Percentiles rank a stretch among this genome's conserved stretches.
phyloP scores from a whole-genome alignment of 2,888 invertebrate genomes.

The Watsonalla binaria region DNA sequence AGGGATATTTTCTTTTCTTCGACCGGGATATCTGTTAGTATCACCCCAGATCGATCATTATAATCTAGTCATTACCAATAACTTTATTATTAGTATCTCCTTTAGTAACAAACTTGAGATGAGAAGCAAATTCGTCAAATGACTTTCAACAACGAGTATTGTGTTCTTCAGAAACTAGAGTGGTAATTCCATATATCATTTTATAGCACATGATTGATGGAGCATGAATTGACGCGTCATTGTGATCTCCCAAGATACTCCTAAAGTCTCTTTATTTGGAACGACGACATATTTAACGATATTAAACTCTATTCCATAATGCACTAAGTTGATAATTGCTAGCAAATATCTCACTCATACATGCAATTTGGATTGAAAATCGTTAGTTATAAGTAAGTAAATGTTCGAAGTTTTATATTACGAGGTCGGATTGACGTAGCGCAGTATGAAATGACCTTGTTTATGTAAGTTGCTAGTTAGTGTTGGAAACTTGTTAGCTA shows the following conservation, averaged over 20 bases:
- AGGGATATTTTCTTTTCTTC: too few relatives aligned
- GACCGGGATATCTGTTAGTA: too few relatives aligned
- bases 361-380: too few relatives aligned
- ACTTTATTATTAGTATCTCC: too few relatives aligned
- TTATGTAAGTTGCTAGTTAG: constrained; percentile 10
- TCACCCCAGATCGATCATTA: too few relatives aligned
- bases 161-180: neutral
- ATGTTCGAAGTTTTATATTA: too few relatives aligned
- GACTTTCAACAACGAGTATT: neutral
- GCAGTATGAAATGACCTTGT: too few relatives aligned
- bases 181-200: neutral
- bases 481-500: neutral
- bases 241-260: constrained; percentile 14
- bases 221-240: constrained; percentile 33
- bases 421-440: too few relatives aligned
- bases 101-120: neutral
- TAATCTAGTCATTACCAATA: neutral
- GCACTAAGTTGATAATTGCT: too few relatives aligned
- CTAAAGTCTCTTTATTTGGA: neutral
- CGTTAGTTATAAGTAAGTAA: too few relatives aligned
- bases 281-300: neutral
- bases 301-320: neutral
- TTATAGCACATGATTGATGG: constrained; percentile 29
- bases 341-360: too few relatives aligned
- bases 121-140: neutral